Conservation (phyloP, 2,888 invertebrate species). For the Ethmia dodecea region DNA sequence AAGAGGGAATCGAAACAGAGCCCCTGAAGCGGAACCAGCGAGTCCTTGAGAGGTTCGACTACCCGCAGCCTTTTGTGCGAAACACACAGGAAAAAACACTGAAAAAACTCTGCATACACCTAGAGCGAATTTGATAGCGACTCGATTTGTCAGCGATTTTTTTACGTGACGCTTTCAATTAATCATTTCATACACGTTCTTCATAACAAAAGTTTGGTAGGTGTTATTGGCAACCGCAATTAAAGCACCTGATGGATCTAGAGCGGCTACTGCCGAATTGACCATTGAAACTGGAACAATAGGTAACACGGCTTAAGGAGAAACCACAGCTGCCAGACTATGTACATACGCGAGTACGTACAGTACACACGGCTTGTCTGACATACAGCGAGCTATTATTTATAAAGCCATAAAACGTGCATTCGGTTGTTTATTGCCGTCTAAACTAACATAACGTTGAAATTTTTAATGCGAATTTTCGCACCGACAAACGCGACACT, state of each 20-base stretch:
- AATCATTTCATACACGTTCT: constrained; percentile 46
- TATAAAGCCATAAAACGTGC: constrained; percentile 50
- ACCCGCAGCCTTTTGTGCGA: constrained; percentile 57
- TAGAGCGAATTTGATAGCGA: constrained; percentile 47
- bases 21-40: constrained; percentile 57
- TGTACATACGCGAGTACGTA: background rate
- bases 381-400: constrained; percentile 33
- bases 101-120: constrained; percentile 28
- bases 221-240: constrained; percentile 39
- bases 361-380: background rate
- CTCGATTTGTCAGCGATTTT: constrained; percentile 65
- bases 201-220: constrained; percentile 40
- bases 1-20: constrained; percentile 9
- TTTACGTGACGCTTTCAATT: constrained; percentile 51
- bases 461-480: constrained; percentile 59
- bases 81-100: constrained; percentile 35
- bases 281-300: constrained; percentile 27
- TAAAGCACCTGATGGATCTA: constrained; percentile 38
- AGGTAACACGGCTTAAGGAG: background rate
- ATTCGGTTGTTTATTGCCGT: constrained; percentile 55
- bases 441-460: constrained; percentile 48
- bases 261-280: too few relatives aligned
- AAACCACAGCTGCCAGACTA: background rate
- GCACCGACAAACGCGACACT: constrained; percentile 53
- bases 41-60: constrained; percentile 67